Base-by-base conservation (phyloP, 2,888 invertebrate genomes). In the Pterobdella sp. region DNA sequence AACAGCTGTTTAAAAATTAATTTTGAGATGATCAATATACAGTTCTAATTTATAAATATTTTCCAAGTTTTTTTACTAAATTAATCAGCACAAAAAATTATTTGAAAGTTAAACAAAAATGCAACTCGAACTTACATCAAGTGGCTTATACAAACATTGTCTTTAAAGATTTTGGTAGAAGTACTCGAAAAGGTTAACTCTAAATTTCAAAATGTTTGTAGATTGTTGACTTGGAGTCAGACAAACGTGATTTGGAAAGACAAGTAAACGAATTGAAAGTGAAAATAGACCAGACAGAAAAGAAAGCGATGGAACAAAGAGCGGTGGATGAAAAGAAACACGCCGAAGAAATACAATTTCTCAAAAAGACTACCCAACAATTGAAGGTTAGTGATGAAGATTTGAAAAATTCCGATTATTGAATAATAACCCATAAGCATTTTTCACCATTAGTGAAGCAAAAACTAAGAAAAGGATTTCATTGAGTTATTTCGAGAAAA, bases 321-420 rank as follows among this genome's bases (percentile, higher is more conserved):
- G 89, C 91, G 68, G 92, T 94, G 0, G 94, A 94, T 81, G 93
- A 93, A 82, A 92, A 92, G 82, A 92, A 93, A 80, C 92, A 94
- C 81, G 89, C 89, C 52, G 95, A 96, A 82, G 95, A 95, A 84
- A 88, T 94, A 71, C 88, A 91, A 69, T 93, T 94, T 81, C 86
- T 94, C 75, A 94, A 93, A 86, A 91, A 93, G 84, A 94, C 94
- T 0, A 95, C 95, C 82, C 90, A 91, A 77, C 94, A 95, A 82
- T 86, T 95, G 10, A 95, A 94, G 88, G 91, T 90, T 76, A 37
- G 75, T 14, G 22, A 49, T 22, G 52, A 49, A 14, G 52, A 49
- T 49, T 49, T 14, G 14, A 49, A 14, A 22, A 14, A 14, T 14
- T 64, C 7, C 29, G 7, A 10, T 64, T 64, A 7, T 26, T 31